Conservation (phyloP, 2,888 invertebrate genomes). For the Cryptocephalus primarius region DNA sequence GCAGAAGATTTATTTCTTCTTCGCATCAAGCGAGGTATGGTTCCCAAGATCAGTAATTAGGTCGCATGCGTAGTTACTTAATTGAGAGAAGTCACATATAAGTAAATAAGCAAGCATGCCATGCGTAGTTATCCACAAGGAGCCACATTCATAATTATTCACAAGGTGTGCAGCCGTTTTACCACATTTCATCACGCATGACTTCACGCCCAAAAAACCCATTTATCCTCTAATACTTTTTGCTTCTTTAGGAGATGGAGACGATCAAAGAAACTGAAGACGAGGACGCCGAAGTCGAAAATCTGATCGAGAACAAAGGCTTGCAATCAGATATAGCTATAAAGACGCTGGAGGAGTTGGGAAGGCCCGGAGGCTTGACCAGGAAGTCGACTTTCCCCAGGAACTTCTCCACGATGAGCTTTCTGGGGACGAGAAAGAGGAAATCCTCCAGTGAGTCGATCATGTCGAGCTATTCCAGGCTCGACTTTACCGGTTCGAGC, state of each 20-base stretch:
- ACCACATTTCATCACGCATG: too few species aligned
- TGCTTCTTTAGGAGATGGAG: slow-evolving; percentile 50
- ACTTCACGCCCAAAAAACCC: too few species aligned
- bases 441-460: slow-evolving; percentile 45
- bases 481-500: slow-evolving; percentile 67
- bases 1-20: slow-evolving; percentile 30
- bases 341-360: slow-evolving; percentile 30
- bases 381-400: slow-evolving; percentile 33
- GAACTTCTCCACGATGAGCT: slow-evolving; percentile 36
- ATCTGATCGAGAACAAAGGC: slow-evolving; percentile 28
- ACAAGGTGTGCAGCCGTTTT: too few species aligned
- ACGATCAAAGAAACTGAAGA: slow-evolving; percentile 56
- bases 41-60: neutral
- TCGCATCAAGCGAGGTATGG: slow-evolving; percentile 35
- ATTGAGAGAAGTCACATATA: too few species aligned
- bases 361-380: slow-evolving; percentile 24
- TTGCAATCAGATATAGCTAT: slow-evolving; percentile 19
- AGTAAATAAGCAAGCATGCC: too few species aligned
- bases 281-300: slow-evolving; percentile 44
- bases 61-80: neutral
- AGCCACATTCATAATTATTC: too few species aligned
- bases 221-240: too few species aligned
- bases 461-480: slow-evolving; percentile 58
- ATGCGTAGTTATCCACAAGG: too few species aligned
- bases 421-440: slow-evolving; percentile 21